phyloP scores from a whole-genome alignment of 2,888 invertebrate species.

The Carpatolechia fugitivella region DNA sequence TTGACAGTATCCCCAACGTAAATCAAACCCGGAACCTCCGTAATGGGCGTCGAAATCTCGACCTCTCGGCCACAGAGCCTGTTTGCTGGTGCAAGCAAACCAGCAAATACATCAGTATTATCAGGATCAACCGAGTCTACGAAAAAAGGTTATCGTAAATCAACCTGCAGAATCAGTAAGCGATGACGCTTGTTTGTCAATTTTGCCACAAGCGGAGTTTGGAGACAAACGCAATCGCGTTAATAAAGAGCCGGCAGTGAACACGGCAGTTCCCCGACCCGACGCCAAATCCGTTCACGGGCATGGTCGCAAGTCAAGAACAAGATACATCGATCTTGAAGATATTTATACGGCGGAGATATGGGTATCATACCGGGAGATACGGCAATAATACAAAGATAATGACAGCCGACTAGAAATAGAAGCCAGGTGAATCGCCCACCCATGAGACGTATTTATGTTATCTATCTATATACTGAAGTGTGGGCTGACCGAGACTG shows the following conservation, averaged over 20 bases:
- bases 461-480: too few relatives aligned
- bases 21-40: too few relatives aligned
- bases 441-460: too few relatives aligned
- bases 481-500: too few relatives aligned
- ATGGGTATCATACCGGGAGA: neutral
- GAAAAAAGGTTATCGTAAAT: neutral
- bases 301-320: neutral
- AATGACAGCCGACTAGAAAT: neutral
- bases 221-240: neutral
- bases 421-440: neutral
- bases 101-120: neutral
- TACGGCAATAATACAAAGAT: neutral
- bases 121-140: neutral
- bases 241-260: neutral
- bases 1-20: too few relatives aligned
- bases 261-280: neutral
- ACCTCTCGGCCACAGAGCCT: too few relatives aligned
- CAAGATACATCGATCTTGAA: neutral
- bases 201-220: neutral
- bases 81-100: too few relatives aligned
- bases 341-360: neutral
- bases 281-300: neutral
- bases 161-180: neutral
- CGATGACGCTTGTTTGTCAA: constrained; percentile 12
- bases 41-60: too few relatives aligned